Evolutionary conservation across 1,140 invertebrate species (phyloP), one percentile per base, ranked within the genome.

Genomic region (Acromyrmex echinatior): DNA sequence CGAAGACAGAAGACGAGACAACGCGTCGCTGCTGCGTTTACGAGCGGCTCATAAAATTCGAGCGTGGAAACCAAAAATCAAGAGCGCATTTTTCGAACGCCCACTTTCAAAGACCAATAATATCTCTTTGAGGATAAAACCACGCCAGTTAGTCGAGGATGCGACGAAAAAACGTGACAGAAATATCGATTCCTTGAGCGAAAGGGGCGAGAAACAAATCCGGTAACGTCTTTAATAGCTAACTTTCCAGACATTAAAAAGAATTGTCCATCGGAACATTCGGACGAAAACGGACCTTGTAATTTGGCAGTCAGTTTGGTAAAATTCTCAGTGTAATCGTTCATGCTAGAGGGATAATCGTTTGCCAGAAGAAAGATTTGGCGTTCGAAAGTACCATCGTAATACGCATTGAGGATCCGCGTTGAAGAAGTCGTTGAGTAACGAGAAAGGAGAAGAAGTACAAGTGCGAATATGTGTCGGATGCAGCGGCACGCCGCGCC

Each of bases 31-130:
- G 71, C 62, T 70, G 71, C 86, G 25, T 88, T 88, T 88, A 88
- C 79, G 86, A 89, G 79, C 49, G 1, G 65, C 73, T 89, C 88
- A 79, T 87, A 87, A 89, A 89, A 73, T 39, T 25, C 53, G 39
- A 53, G n/a, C 39, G 45, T 56, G 71, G 58, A 28, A 31, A 65
- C 63, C 71, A 71, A 87, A 82, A 87, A 56, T 87, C 73, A 65
- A 68, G 88, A 81, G 25, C 86, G 12, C 21, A 14, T 14, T 66
- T 78, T 73, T 73, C 58, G 78, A 66, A 88, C 78, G 86, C 65
- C 88, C 28, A 56, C 58, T 82, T 68, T 58, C 73, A 45, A 56
- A 62, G 28, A 39, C 12, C 60, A 68, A 45, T 28, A 49, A 51
- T 51, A 28, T 25, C 63, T 25, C 25, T 53, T 70, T 25, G 74